Percentiles rank a stretch among this genome's conserved stretches.
Evolutionary conservation across 2,888 invertebrate genomes (phyloP).

Genomic region (Abscondita cerata): DNA sequence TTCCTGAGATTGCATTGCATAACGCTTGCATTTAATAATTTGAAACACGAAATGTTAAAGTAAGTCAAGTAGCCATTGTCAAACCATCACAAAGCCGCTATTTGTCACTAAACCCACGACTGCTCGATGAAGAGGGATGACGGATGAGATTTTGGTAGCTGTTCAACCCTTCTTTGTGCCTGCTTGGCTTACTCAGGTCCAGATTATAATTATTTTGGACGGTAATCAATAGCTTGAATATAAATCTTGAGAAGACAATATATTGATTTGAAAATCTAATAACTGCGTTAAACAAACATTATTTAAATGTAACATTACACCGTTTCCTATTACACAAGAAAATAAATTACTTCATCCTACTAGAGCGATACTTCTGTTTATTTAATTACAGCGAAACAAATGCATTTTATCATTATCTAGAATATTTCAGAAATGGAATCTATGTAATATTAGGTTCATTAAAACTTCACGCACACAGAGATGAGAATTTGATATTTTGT

Average conservation of each 20-base stretch:
- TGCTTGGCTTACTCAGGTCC: constrained; percentile 30
- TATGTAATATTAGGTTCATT: not conserved
- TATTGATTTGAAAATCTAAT: too few relatives aligned
- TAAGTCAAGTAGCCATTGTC: constrained; percentile 55
- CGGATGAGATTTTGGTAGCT: constrained; percentile 49
- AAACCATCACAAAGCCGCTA: constrained; percentile 53
- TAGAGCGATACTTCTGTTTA: too few relatives aligned
- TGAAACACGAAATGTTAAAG: constrained; percentile 45
- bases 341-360: too few relatives aligned
- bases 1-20: constrained; percentile 24
- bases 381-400: too few relatives aligned
- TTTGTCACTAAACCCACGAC: constrained; percentile 55
- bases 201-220: constrained; percentile 33
- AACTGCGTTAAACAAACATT: too few relatives aligned
- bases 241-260: constrained; percentile 14
- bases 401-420: too few relatives aligned
- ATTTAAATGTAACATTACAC: too few relatives aligned
- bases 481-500: constrained; percentile 6
- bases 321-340: too few relatives aligned
- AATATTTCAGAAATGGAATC: not conserved
- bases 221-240: constrained; percentile 30
- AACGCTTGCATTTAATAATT: constrained; percentile 47
- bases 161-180: constrained; percentile 40
- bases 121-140: constrained; percentile 53
- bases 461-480: not conserved